phyloP scores from a whole-genome alignment of 2,113 vertebrate species.

The Anarrhichthys ocellatus region DNA sequence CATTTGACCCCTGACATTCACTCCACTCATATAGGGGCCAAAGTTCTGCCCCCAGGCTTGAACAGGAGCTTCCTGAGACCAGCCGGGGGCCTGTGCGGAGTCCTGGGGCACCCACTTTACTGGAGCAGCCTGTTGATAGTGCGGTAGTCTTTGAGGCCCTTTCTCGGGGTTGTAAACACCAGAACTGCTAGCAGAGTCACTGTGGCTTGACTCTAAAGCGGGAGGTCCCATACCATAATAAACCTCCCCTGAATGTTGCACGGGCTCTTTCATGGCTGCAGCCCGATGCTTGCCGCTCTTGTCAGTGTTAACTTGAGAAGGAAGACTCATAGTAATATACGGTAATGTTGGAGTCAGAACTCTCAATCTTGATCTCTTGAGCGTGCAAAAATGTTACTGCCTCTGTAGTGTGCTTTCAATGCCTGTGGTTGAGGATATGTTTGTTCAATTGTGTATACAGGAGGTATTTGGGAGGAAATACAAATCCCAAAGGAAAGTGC shows the following conservation, averaged over 20 bases:
- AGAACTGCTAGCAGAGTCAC: conserved; percentile 78
- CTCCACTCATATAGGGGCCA: conserved; percentile 83
- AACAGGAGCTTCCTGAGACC: conserved; percentile 86
- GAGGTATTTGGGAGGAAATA: conserved; percentile 71
- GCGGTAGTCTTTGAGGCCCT: conserved; percentile 84
- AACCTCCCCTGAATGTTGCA: conserved; percentile 86
- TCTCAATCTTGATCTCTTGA: conserved; percentile 32
- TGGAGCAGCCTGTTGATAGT: conserved; percentile 86
- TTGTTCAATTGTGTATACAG: conserved; percentile 58
- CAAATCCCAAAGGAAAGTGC: conserved; percentile 73
- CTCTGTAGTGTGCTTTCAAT: conserved; percentile 52
- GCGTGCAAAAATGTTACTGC: conserved; percentile 37
- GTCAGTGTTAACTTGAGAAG: conserved; percentile 90
- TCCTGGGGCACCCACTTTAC: conserved; percentile 88
- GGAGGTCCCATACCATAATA: conserved; percentile 87
- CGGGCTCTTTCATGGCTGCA: conserved; percentile 86
- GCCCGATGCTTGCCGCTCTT: conserved; percentile 88
- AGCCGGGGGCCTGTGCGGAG: conserved; percentile 77
- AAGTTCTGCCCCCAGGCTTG: conserved; percentile 87
- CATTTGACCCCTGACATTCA: conserved; percentile 83
- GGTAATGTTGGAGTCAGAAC: conserved; percentile 23
- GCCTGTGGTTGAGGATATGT: conserved; percentile 43
- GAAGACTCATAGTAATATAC: conserved; percentile 91
- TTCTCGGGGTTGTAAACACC: conserved; percentile 89
- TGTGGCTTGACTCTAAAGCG: conserved; percentile 82